Evolutionary conservation across 2,113 vertebrate species (phyloP), one percentile per base, ranked within the genome.

Genomic region (Periophthalmus modestus): DNA sequence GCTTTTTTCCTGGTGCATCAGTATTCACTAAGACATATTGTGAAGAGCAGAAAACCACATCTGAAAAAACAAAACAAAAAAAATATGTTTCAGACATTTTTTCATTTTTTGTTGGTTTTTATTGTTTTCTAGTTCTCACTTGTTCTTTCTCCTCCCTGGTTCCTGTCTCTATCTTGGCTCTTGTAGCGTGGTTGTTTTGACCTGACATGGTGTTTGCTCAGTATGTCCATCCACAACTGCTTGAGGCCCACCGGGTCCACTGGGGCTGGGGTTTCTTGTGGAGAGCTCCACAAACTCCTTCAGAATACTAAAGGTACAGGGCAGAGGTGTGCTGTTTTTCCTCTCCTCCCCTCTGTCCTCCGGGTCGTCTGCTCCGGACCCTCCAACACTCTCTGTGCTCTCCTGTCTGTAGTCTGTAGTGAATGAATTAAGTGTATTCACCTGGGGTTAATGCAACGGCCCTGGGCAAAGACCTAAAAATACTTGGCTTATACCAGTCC

Each of bases 401-500:
- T 78, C 68, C 52, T 81, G 43, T 80, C 63, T 65, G 72, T 79
- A 75, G 74, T 74, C 84, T 28, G 28, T 81, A 70, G 39, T 87
- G 86, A 80, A 82, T 90, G 66, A 75, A 69, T 76, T 82, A 78
- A 84, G 77, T 79, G 83, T 81, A 84, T 82, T 82, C 73, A 81
- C 72, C 82, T 69, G 18, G 74, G 85, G 84, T 82, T 24, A 78
- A 81, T 84, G 81, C 85, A 88, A 85, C 59, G 43, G 85, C 88
- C 84, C 81, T 71, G 84, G 82, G 86, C 80, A 59, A 85, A 88
- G 72, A 84, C 81, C 84, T 89, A 88, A 89, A 91, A 85, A 89
- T 88, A 90, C 82, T 80, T 75, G 75, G 63, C 81, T 85, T 69
- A 80, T 28, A n/a, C 43, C 9, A 71, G 28, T 28, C 19, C 61